Percentiles rank a stretch among this genome's conserved stretches.
These are phyloP conservation scores for Peucedramus taeniatus DNA, from an alignment of 2,113 vertebrate species.

Conservation along the genomic window DNA sequence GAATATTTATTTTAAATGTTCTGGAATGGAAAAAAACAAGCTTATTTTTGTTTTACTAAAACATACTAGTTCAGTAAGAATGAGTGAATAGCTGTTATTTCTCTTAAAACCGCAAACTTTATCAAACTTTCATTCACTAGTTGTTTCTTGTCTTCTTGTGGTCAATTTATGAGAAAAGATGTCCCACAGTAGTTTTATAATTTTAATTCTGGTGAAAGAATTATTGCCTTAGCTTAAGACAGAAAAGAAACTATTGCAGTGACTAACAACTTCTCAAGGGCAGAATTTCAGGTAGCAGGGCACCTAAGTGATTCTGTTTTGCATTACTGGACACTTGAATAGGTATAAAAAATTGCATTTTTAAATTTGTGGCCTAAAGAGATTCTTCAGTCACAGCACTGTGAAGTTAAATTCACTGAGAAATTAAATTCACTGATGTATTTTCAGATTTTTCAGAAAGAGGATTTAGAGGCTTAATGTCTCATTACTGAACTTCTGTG, in stretches of 20 bases:
- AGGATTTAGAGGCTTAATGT: background rate
- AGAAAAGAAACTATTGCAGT: background rate
- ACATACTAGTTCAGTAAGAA: background rate
- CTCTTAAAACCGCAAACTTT: background rate
- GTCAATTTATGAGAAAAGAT: background rate
- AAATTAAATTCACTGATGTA: background rate
- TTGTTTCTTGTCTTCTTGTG: background rate
- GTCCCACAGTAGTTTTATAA: fast-evolving
- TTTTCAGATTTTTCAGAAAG: background rate
- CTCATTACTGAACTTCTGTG: background rate
- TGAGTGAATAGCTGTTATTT: background rate
- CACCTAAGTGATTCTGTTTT: background rate
- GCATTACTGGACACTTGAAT: background rate
- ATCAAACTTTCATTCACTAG: background rate
- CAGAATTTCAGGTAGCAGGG: background rate
- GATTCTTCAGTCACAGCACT: background rate
- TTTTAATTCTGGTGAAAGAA: background rate
- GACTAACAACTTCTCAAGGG: background rate
- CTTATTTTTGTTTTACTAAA: background rate
- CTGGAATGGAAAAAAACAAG: background rate
- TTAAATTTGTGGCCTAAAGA: background rate
- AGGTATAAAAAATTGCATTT: background rate
- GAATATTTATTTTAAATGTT: background rate
- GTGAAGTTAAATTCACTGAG: background rate
- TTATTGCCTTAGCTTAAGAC: background rate